Base-by-base conservation (phyloP, 1,140 invertebrate species). In the Danaus melanippus region DNA sequence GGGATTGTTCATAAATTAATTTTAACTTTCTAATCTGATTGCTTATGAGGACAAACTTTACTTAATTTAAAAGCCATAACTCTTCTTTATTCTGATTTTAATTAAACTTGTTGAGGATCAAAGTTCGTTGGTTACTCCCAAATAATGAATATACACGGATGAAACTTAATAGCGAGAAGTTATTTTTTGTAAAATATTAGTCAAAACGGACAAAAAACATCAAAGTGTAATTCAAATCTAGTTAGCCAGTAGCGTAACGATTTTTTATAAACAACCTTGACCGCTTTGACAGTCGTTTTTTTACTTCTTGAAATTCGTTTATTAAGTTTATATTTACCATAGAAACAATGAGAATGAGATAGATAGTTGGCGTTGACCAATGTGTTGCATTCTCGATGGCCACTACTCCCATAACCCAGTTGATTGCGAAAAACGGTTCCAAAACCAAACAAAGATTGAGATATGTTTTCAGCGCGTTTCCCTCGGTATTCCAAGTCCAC, bases 401-500 rank as follows among this genome's bases (percentile, higher is more conserved):
- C 7, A 93, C 86, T 7, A 92, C 91, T 2, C 90, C 90, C 71
- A 92, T 88, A 62, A 93, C 92, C 92, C 92, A 93, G 58, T 89
- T 89, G 10, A 91, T 87, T 11, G 89, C 89, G 65, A 91, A 90
- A 52, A 90, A 85, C 40, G 90, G 90, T 57, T 91, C 86, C 55
- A 91, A 65, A 10, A 90, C 86, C 8, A 91, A 81, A 15, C 89
- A 89, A 0, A 90, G 78, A 64, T 90, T 84, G 17, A 91, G 61
- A 50, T 89, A 88, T 39, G 83, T 76, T 60, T 88, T 82, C 52
- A 87, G 67, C 52, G 84, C 79, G 46, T 83, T 80, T 46, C 83
- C 80, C 64, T 87, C 87, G 9, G 83, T 78, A 52, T 80, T 81
- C 74, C 80, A 84, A 42, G 73, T 81, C 66, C 74, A 81, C 66